These are phyloP conservation scores for Leistus spinibarbis DNA, from an alignment of 2,888 invertebrate species.

Conservation along the genomic window DNA sequence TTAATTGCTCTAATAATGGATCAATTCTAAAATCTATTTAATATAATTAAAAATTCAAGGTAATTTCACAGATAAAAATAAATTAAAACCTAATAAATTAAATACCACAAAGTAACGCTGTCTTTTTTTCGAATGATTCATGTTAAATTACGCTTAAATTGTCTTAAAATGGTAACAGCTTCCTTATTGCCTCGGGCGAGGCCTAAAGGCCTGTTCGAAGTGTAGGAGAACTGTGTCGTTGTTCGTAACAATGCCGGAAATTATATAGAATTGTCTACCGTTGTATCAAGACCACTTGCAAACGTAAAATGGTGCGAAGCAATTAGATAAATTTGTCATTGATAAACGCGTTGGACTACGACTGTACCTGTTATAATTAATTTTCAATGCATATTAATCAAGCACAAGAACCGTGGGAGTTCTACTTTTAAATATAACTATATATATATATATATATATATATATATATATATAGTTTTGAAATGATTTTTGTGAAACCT, in stretches of 20 bases:
- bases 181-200: not conserved
- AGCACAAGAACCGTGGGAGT: not conserved
- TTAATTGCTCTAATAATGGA: not conserved
- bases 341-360: not conserved
- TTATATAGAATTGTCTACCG: not conserved
- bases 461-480: too few relatives aligned
- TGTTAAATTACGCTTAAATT: not conserved
- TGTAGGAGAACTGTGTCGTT: not conserved
- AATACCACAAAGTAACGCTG: not conserved
- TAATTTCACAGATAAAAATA: not conserved
- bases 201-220: not conserved
- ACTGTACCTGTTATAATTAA: not conserved
- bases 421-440: not conserved
- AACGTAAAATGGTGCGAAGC: not conserved
- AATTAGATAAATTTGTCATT: not conserved
- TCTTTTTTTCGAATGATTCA: not conserved
- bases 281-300: not conserved
- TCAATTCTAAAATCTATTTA: not conserved
- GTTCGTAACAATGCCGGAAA: not conserved
- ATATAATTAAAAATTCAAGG: not conserved
- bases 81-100: conserved; percentile 1
- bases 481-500: too few relatives aligned
- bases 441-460: too few relatives aligned
- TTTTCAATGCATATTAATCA: too few relatives aligned
- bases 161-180: not conserved